phyloP scores from a whole-genome alignment of 2,113 vertebrate species.

The Nyctereutes procyonoides region DNA sequence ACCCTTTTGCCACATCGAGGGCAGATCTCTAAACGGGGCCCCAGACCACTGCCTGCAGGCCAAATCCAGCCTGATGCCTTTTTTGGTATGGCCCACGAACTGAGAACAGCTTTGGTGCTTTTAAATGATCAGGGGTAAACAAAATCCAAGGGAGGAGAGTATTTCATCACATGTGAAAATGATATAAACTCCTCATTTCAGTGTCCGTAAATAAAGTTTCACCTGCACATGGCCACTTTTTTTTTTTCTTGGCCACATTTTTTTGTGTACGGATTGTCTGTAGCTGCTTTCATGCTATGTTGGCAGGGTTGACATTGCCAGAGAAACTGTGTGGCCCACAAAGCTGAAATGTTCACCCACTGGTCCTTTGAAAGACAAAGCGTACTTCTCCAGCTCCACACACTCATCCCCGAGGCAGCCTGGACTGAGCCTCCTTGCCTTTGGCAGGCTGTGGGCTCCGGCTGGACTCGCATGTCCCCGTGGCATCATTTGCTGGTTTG shows the following conservation, averaged over 20 bases:
- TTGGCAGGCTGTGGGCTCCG: fast-evolving
- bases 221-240: neutral
- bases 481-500: fast-evolving
- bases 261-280: fast-evolving
- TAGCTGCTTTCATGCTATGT: fast-evolving
- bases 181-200: neutral
- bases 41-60: fast-evolving
- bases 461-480: fast-evolving
- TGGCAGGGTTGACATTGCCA: fast-evolving
- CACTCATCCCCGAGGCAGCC: neutral
- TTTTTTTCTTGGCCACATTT: neutral
- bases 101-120: neutral
- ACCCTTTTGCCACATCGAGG: neutral
- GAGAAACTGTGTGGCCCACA: no score
- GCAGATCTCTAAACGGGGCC: neutral
- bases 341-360: fast-evolving
- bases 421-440: neutral
- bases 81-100: fast-evolving
- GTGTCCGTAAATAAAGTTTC: neutral
- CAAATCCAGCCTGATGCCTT: neutral
- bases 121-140: neutral
- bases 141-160: neutral
- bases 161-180: neutral
- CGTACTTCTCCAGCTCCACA: fast-evolving
- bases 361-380: no score